Conservation (phyloP, 2,113 vertebrate genomes). For the Ellobius talpinus region DNA sequence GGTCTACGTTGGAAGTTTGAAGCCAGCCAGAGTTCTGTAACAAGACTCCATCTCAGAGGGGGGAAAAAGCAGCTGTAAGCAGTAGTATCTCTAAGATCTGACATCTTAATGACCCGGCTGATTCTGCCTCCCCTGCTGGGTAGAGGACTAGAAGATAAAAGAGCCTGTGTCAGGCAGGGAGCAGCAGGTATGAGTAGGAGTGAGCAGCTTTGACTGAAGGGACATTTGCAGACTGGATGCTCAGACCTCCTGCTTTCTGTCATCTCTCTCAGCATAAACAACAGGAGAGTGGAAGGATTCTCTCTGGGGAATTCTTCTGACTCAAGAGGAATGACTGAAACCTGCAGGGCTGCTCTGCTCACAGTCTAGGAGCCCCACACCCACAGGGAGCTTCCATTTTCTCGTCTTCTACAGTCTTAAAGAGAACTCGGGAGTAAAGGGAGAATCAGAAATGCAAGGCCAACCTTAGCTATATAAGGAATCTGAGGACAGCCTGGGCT, state of each 20-base stretch:
- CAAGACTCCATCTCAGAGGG: not conserved
- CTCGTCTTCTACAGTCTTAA: not conserved
- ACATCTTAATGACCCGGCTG: not conserved
- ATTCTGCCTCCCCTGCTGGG: not conserved
- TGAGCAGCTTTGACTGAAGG: not conserved
- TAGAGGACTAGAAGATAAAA: not conserved
- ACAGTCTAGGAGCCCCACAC: not conserved
- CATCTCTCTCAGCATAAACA: not conserved
- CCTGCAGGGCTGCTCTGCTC: not conserved
- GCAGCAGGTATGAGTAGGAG: not conserved
- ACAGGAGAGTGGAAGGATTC: not conserved
- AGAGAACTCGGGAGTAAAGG: not conserved
- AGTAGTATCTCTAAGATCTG: not conserved
- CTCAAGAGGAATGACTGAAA: not conserved
- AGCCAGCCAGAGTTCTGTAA: not conserved
- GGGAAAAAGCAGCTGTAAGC: not conserved
- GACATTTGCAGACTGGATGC: not conserved
- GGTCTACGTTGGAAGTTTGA: not conserved
- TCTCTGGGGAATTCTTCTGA: conserved; percentile 34
- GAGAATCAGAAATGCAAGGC: not conserved
- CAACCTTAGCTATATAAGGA: not conserved
- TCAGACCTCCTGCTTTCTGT: not conserved
- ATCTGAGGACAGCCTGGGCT: not conserved
- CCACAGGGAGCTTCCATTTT: not conserved
- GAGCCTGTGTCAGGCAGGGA: not conserved